phyloP scores from a whole-genome alignment of 1,140 invertebrate genomes.

The Colletes latitarsis region DNA sequence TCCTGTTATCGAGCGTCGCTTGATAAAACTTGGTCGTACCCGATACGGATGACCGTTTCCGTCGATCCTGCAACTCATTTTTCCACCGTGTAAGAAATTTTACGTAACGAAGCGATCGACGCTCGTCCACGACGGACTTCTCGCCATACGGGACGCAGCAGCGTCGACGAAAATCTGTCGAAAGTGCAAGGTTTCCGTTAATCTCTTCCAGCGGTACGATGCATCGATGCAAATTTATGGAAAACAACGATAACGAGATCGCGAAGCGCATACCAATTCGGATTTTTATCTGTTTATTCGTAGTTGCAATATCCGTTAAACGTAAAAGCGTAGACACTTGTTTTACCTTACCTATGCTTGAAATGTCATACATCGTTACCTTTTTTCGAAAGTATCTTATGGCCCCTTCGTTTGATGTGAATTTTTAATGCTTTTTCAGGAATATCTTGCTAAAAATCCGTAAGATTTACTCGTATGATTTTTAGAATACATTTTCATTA shows the following conservation, averaged over 20 bases:
- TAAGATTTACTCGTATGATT: no score
- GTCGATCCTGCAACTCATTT: background rate
- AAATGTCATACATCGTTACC: no score
- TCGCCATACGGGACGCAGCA: background rate
- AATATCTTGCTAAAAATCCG: no score
- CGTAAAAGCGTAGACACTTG: background rate
- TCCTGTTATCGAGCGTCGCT: constrained; percentile 18
- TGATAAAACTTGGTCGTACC: constrained; percentile 4
- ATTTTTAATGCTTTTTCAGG: no score
- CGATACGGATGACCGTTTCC: constrained; percentile 27
- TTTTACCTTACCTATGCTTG: no score
- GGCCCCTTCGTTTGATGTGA: no score
- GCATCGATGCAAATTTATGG: background rate
- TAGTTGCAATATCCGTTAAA: background rate
- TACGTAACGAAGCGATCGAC: background rate
- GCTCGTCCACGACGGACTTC: background rate
- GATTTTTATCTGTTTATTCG: background rate
- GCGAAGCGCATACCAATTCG: constrained; percentile 15
- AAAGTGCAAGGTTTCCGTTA: no score
- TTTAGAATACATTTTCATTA: no score
- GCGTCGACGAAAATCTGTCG: background rate
- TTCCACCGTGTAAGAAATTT: background rate
- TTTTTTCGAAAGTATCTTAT: no score
- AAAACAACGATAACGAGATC: background rate
- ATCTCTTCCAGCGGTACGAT: no score